These are phyloP conservation scores for Dinoponera quadriceps DNA, from an alignment of 1,140 invertebrate species.

Conservation along the genomic window DNA sequence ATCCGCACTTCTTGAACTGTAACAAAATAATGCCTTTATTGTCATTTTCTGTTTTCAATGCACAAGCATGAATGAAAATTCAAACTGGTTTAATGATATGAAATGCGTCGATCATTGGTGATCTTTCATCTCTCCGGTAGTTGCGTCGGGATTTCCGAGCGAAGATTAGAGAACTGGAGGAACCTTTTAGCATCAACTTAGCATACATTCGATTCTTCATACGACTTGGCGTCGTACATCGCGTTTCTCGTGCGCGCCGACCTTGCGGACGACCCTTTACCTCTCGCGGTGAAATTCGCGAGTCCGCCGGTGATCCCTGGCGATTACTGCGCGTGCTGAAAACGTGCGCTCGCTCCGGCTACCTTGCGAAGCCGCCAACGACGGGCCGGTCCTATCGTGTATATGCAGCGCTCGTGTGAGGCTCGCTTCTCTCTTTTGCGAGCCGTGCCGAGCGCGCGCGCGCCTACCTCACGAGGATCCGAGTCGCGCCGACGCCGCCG, in stretches of 20 bases:
- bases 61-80: too few relatives aligned
- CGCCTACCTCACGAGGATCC: slow-evolving; percentile 32
- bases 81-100: too few relatives aligned
- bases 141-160: too few relatives aligned
- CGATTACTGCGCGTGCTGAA: slow-evolving; percentile 72
- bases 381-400: slow-evolving; percentile 39
- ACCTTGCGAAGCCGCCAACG: slow-evolving; percentile 43
- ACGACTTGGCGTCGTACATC: not conserved
- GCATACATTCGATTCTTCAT: not conserved
- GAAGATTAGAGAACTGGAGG: too few relatives aligned
- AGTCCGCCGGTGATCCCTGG: slow-evolving; percentile 6
- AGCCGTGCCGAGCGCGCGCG: slow-evolving; percentile 7
- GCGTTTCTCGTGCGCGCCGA: not conserved
- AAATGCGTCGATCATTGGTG: too few relatives aligned
- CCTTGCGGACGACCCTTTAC: slow-evolving; percentile 54
- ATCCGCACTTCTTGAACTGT: too few relatives aligned
- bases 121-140: too few relatives aligned
- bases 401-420: slow-evolving; percentile 17
- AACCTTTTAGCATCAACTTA: too few relatives aligned
- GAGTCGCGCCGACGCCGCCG: not conserved
- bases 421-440: slow-evolving; percentile 18
- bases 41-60: too few relatives aligned
- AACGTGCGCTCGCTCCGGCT: slow-evolving; percentile 67
- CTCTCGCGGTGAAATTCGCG: slow-evolving; percentile 61
- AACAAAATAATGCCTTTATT: too few relatives aligned